phyloP scores from a whole-genome alignment of 2,113 vertebrate genomes.

The Malaclemys terrapin region DNA sequence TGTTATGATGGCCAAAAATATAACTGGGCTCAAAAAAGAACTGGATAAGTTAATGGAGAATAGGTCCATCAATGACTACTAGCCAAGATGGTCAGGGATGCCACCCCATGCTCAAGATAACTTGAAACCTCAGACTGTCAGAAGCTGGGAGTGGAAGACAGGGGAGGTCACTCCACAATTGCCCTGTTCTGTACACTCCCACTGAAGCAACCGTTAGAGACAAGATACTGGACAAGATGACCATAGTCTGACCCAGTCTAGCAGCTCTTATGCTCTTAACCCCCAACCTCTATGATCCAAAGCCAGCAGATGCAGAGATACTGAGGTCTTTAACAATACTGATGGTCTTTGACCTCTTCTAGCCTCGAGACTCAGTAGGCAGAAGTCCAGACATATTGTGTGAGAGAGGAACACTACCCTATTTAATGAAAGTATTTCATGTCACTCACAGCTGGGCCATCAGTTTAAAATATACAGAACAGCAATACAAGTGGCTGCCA shows the following conservation, averaged over 20 bases:
- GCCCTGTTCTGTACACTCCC: neutral
- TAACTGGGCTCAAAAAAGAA: neutral
- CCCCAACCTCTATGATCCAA: neutral
- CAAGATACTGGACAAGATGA: neutral
- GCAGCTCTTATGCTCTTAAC: neutral
- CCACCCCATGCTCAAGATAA: neutral
- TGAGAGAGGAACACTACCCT: accelerated
- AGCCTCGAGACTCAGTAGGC: accelerated
- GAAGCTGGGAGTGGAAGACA: neutral
- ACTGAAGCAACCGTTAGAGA: neutral
- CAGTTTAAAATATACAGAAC: neutral
- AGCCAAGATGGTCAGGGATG: neutral
- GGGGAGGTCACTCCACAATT: neutral
- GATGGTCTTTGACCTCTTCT: accelerated
- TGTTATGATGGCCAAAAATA: neutral
- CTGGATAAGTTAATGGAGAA: neutral
- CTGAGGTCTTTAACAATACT: accelerated
- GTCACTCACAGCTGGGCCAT: neutral
- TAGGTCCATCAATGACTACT: neutral
- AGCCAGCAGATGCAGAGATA: neutral
- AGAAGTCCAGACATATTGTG: accelerated
- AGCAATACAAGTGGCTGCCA: neutral
- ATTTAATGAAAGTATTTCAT: neutral
- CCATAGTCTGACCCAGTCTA: neutral
- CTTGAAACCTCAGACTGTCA: neutral